A percentile compares a stretch with the other conserved stretches of the same genome.
Conservation (phyloP, 2,888 invertebrate genomes). For the Serrognathus titanus region DNA sequence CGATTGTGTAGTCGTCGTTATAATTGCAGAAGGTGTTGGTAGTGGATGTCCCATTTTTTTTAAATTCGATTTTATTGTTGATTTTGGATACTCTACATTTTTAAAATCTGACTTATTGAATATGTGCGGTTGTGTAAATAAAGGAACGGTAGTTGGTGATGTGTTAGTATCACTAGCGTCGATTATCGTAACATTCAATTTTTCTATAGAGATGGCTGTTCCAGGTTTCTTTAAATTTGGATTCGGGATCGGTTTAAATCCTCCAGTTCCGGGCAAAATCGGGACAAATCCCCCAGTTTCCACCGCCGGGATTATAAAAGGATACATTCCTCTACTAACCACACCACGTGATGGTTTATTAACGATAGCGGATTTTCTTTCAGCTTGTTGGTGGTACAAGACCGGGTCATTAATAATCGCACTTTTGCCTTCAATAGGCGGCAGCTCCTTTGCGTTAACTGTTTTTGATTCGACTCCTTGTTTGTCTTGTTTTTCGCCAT, state of each 20-base stretch:
- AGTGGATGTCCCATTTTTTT: constrained; percentile 18
- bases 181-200: constrained; percentile 15
- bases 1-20: constrained; percentile 17
- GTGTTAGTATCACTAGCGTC: constrained; percentile 13
- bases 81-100: background rate
- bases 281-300: constrained; percentile 77
- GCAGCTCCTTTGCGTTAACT: constrained; percentile 4
- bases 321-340: constrained; percentile 34
- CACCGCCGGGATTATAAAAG: constrained; percentile 58
- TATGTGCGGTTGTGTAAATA: background rate
- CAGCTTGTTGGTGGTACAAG: constrained; percentile 22
- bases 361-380: constrained; percentile 42
- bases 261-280: constrained; percentile 67
- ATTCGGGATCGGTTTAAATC: constrained; percentile 67
- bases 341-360: constrained; percentile 31
- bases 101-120: background rate
- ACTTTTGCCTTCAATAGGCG: too few species aligned
- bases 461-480: constrained; percentile 41
- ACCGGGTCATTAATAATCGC: constrained; percentile 7
- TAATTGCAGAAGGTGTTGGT: constrained; percentile 18
- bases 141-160: background rate
- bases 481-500: constrained; percentile 37
- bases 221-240: constrained; percentile 37
- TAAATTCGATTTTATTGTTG: background rate
- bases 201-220: constrained; percentile 10